Evolutionary conservation across 2,113 vertebrate species (phyloP).

Genomic region (Alligator sinensis): DNA sequence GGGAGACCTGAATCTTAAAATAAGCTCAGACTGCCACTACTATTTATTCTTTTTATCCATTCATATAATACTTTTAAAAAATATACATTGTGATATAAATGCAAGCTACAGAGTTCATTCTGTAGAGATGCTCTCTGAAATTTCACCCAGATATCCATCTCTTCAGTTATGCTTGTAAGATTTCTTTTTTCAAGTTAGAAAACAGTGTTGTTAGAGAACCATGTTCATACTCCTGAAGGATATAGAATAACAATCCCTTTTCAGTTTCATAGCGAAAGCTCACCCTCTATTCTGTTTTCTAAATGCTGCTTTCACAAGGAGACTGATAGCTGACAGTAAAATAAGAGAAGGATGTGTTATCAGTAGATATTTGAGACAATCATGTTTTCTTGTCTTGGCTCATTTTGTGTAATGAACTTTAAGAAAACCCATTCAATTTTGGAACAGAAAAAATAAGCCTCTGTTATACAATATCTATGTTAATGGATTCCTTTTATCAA

Average conservation of each 20-base stretch:
- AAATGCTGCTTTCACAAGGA: slow-evolving; percentile 13
- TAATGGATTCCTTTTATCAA: slow-evolving; percentile 44
- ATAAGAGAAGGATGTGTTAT: not conserved
- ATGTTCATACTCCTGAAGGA: not conserved
- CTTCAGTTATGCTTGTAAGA: not conserved
- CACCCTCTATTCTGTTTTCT: not conserved
- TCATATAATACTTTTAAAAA: not conserved
- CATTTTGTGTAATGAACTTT: not conserved
- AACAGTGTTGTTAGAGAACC: not conserved
- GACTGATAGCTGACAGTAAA: not conserved
- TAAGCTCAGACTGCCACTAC: not conserved
- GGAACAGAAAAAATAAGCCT: slow-evolving; percentile 8
- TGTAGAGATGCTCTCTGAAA: not conserved
- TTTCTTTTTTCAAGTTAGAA: slow-evolving; percentile 6
- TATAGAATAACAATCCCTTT: not conserved
- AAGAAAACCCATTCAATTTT: not conserved
- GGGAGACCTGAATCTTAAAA: not conserved
- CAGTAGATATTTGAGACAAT: not conserved
- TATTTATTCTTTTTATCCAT: not conserved
- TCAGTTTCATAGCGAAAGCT: not conserved
- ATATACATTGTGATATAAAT: not conserved
- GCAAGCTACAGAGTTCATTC: not conserved
- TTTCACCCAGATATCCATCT: not conserved
- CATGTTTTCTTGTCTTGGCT: not conserved
- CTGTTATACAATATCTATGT: not conserved